phyloP scores from a whole-genome alignment of 2,888 invertebrate species.

The Nebria salina region DNA sequence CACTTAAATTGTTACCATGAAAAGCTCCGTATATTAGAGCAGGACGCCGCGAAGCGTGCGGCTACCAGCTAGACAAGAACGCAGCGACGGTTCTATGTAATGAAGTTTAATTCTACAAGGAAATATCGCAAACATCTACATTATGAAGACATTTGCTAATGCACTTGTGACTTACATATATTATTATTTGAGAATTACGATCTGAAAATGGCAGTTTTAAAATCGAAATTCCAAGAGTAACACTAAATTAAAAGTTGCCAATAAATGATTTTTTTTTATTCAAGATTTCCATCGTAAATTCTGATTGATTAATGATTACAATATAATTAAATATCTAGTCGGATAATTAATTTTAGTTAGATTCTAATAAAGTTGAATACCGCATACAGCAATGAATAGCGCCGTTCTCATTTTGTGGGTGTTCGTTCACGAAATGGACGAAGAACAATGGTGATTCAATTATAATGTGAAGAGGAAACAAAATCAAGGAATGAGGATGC shows the following conservation, averaged over 20 bases:
- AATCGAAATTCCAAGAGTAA: no score
- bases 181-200: no score
- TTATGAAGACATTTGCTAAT: no score
- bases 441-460: not conserved
- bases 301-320: no score
- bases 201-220: no score
- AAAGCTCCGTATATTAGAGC: not conserved
- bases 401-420: not conserved
- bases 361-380: no score
- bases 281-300: no score
- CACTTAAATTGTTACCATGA: conserved; percentile 23
- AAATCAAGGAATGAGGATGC: not conserved
- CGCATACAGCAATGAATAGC: not conserved
- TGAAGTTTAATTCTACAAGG: not conserved
- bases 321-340: no score
- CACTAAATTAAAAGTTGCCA: no score
- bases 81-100: not conserved
- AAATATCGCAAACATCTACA: not conserved
- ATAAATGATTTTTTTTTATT: no score
- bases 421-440: not conserved
- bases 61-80: not conserved
- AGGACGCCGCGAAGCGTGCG: not conserved
- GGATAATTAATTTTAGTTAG: no score
- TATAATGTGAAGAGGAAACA: not conserved
- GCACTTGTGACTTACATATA: not conserved